Conservation (phyloP, 2,113 vertebrate genomes). For the Oncorhynchus gorbuscha region DNA sequence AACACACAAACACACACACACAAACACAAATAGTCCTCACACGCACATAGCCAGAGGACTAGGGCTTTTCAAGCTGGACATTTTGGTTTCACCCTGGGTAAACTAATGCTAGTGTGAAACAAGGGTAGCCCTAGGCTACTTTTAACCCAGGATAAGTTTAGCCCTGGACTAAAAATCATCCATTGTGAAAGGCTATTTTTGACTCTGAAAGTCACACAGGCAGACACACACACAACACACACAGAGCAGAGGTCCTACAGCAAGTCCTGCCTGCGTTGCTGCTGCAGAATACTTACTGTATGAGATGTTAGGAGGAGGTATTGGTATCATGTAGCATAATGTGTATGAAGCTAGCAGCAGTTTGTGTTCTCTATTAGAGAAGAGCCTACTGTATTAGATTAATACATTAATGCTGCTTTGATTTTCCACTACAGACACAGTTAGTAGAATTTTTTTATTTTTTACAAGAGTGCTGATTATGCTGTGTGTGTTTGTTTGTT, state of each 20-base stretch:
- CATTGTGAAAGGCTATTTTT: no score
- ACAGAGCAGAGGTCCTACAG: neutral
- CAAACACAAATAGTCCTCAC: neutral
- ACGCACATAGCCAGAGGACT: neutral
- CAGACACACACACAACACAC: conserved; percentile 21
- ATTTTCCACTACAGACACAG: conserved; percentile 51
- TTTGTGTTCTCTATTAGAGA: conserved; percentile 20
- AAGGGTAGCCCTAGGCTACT: no score
- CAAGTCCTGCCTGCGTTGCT: neutral
- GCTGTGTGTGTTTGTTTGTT: conserved; percentile 21
- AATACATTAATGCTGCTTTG: conserved; percentile 51
- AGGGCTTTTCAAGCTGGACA: no score
- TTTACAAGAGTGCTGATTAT: conserved; percentile 36
- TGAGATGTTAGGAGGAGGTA: neutral
- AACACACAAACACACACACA: conserved; percentile 26
- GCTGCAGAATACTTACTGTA: neutral
- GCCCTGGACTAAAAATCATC: no score
- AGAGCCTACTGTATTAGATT: conserved; percentile 44
- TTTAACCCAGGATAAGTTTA: no score
- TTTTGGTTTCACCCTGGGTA: no score
- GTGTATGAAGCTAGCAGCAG: conserved; percentile 12
- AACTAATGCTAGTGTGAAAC: no score
- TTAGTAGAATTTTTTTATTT: conserved; percentile 1
- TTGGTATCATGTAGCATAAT: neutral
- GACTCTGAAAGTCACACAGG: neutral